phyloP scores from a whole-genome alignment of 2,888 invertebrate genomes.

The Argynnis bischoffii region DNA sequence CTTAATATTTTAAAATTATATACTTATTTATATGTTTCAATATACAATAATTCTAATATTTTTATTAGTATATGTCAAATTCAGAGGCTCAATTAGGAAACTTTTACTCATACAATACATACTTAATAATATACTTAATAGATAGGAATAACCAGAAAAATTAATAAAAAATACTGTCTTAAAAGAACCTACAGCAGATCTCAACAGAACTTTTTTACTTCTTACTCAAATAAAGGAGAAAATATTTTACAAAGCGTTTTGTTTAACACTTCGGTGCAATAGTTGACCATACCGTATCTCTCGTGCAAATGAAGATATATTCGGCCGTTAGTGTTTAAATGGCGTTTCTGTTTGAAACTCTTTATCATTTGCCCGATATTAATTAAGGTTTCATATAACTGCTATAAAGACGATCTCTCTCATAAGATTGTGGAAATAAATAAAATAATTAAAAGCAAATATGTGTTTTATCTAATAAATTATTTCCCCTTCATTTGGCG shows the following conservation, averaged over 20 bases:
- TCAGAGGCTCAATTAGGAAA: no score
- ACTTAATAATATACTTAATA: no score
- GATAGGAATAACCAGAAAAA: no score
- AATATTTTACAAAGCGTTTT: not conserved
- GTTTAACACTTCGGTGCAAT: constrained; percentile 50
- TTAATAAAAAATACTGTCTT: not conserved
- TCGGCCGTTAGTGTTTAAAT: constrained; percentile 50
- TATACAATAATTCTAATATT: no score
- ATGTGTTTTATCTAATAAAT: not conserved
- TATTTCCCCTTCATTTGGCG: not conserved
- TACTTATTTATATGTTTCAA: no score
- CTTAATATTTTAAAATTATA: not conserved
- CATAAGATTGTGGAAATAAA: constrained; percentile 8
- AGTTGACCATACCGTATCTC: constrained; percentile 41
- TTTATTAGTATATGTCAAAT: no score
- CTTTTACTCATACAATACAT: no score
- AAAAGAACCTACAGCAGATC: no score
- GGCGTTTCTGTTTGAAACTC: constrained; percentile 41
- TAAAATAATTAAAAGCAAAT: constrained; percentile 3
- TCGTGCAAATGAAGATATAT: constrained; percentile 66
- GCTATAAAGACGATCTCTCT: not conserved
- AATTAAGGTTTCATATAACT: constrained; percentile 33
- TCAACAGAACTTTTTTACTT: not conserved
- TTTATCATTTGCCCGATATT: constrained; percentile 40
- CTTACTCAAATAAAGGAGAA: no score